These are phyloP conservation scores for Atractosteus spatula DNA, from an alignment of 2,113 vertebrate genomes.

Conservation along the genomic window DNA sequence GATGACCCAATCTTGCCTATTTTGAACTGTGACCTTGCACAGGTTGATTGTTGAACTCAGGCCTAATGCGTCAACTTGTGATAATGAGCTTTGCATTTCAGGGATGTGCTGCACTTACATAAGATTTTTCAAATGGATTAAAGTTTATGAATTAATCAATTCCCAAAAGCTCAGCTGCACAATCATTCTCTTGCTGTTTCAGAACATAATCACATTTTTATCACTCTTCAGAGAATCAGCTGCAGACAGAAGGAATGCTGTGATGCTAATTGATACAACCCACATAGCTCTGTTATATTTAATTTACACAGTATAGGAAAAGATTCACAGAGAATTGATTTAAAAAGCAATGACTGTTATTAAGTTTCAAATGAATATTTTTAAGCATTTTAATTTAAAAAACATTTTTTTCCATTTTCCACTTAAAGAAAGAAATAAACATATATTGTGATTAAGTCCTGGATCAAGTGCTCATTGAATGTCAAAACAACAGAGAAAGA, in stretches of 20 bases:
- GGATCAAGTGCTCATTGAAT: too few relatives aligned
- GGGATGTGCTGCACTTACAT: constrained; percentile 31
- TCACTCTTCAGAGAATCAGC: constrained; percentile 23
- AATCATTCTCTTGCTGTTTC: constrained; percentile 1
- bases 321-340: constrained; percentile 4
- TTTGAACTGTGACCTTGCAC: too few relatives aligned
- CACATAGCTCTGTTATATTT: constrained; percentile 12
- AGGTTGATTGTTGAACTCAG: too few relatives aligned
- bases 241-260: constrained; percentile 16
- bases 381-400: too few relatives aligned
- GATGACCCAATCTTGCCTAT: too few relatives aligned
- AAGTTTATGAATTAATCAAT: constrained; percentile 44
- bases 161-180: constrained; percentile 23
- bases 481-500: too few relatives aligned
- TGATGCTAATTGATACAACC: constrained; percentile 23
- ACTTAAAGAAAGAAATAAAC: too few relatives aligned
- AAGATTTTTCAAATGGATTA: constrained; percentile 42
- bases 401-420: too few relatives aligned
- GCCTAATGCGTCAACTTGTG: too few relatives aligned
- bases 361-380: constrained; percentile 6
- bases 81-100: not conserved
- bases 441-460: too few relatives aligned
- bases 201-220: constrained; percentile 29
- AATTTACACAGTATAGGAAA: not conserved
- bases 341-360: not conserved